phyloP scores from a whole-genome alignment of 2,888 invertebrate genomes.

The Ceriagrion tenellum region DNA sequence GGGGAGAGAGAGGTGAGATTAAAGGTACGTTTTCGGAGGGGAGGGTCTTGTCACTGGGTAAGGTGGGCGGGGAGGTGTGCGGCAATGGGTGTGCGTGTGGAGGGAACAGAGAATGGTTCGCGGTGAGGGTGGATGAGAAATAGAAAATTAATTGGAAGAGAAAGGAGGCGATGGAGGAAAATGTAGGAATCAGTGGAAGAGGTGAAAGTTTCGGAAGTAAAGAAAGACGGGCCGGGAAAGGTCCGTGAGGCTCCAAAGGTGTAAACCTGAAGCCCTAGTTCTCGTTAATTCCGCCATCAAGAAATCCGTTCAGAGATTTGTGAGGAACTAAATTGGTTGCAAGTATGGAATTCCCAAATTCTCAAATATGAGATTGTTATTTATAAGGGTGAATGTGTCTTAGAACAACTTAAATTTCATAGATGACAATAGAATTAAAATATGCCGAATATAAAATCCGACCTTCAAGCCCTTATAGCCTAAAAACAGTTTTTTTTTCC shows the following conservation, averaged over 20 bases:
- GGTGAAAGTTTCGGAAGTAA: background rate
- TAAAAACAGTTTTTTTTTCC: too few species aligned
- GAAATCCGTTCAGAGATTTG: background rate
- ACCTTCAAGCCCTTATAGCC: too few species aligned
- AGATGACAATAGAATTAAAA: too few species aligned
- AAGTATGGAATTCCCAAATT: too few species aligned
- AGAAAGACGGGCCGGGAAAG: background rate
- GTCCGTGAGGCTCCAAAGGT: background rate
- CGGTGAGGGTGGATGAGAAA: conserved; percentile 9
- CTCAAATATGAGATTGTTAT: too few species aligned
- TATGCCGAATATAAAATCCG: too few species aligned
- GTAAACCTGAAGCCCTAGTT: background rate
- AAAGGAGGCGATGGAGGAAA: background rate
- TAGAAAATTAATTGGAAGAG: conserved; percentile 32
- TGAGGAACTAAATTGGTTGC: too few species aligned
- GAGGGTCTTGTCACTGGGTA: background rate
- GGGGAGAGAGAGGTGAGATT: background rate
- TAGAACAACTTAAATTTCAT: too few species aligned
- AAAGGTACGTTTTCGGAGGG: background rate
- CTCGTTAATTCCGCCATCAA: background rate
- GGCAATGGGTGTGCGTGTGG: background rate
- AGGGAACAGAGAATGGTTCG: background rate
- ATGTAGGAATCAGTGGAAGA: background rate
- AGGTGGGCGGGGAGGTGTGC: background rate
- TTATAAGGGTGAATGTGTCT: too few species aligned